A percentile compares a stretch with the other conserved stretches of the same genome.
phyloP scores from a whole-genome alignment of 1,140 invertebrate species.

The Drosophila persimilis region DNA sequence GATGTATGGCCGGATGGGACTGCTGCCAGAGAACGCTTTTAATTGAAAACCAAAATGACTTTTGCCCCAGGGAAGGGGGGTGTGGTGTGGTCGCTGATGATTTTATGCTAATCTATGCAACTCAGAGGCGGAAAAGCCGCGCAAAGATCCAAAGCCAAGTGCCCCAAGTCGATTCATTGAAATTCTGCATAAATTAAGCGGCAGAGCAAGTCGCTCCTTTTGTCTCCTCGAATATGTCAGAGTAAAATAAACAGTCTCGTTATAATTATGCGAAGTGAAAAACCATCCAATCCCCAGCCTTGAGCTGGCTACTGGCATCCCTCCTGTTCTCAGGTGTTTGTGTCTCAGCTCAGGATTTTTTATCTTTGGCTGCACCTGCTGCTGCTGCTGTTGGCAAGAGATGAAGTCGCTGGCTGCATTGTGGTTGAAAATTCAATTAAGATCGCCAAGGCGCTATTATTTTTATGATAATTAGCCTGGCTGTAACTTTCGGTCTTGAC shows the following conservation, averaged over 20 bases:
- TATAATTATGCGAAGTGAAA: slow-evolving; percentile 68
- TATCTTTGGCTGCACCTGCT: slow-evolving; percentile 42
- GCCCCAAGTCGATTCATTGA: slow-evolving; percentile 56
- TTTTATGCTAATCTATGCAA: slow-evolving; percentile 76
- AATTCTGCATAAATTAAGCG: slow-evolving; percentile 74
- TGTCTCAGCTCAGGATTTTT: slow-evolving; percentile 49
- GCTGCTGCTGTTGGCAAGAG: slow-evolving; percentile 4
- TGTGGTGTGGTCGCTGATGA: slow-evolving; percentile 56
- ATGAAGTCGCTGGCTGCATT: slow-evolving; percentile 42
- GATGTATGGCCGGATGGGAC: slow-evolving; percentile 58
- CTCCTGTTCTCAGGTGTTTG: slow-evolving; percentile 31
- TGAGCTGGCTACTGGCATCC: background rate
- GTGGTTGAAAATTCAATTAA: slow-evolving; percentile 66
- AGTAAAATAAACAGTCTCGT: slow-evolving; percentile 72
- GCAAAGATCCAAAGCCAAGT: slow-evolving; percentile 31
- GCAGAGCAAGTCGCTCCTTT: slow-evolving; percentile 12
- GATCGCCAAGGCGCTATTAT: slow-evolving; percentile 56
- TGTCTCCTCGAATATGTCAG: slow-evolving; percentile 54
- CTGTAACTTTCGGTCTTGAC: slow-evolving; percentile 14
- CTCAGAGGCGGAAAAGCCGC: slow-evolving; percentile 33
- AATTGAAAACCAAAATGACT: slow-evolving; percentile 73
- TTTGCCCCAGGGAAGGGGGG: slow-evolving; percentile 17
- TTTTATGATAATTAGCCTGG: slow-evolving; percentile 73
- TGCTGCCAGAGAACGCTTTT: slow-evolving; percentile 45
- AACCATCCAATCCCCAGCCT: background rate